phyloP scores from a whole-genome alignment of 2,888 invertebrate genomes.

The Alentia gelatinosa region DNA sequence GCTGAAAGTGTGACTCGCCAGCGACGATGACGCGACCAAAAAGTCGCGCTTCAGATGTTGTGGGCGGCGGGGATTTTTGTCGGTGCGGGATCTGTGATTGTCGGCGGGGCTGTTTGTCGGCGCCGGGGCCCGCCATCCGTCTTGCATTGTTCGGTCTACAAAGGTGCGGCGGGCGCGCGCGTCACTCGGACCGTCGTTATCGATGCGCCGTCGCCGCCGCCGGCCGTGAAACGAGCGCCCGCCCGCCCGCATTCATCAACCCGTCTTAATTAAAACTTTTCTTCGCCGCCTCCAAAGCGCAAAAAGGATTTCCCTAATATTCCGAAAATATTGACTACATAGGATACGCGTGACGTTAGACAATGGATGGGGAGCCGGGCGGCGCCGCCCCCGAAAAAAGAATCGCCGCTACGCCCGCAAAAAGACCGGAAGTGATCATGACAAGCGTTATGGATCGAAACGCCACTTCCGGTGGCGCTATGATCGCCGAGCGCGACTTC shows the following conservation, averaged over 20 bases:
- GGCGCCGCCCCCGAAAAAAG: not conserved
- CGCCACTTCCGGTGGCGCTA: slow-evolving; percentile 11
- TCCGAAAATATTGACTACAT: slow-evolving; percentile 48
- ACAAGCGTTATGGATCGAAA: slow-evolving; percentile 43
- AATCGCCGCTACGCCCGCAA: not conserved
- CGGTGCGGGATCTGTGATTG: not conserved
- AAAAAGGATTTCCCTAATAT: slow-evolving; percentile 46
- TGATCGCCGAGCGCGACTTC: not conserved
- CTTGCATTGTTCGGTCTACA: slow-evolving; percentile 26
- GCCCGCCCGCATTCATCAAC: slow-evolving; percentile 34
- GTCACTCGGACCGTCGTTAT: not conserved
- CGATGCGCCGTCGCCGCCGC: not conserved
- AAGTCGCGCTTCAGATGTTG: not conserved
- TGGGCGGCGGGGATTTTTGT: not conserved
- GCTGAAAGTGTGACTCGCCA: not conserved
- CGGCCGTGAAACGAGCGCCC: slow-evolving; percentile 5
- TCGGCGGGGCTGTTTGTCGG: not conserved
- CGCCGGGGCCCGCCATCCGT: not conserved
- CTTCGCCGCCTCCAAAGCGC: slow-evolving; percentile 11
- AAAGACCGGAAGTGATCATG: slow-evolving; percentile 38
- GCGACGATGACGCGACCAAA: not conserved
- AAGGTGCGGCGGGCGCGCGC: not conserved
- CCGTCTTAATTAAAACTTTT: slow-evolving; percentile 49
- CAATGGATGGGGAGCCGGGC: slow-evolving; percentile 13
- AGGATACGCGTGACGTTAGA: slow-evolving; percentile 39